These are phyloP conservation scores for Trichogramma dendrolimi DNA, from an alignment of 2,888 invertebrate species.

Conservation along the genomic window DNA sequence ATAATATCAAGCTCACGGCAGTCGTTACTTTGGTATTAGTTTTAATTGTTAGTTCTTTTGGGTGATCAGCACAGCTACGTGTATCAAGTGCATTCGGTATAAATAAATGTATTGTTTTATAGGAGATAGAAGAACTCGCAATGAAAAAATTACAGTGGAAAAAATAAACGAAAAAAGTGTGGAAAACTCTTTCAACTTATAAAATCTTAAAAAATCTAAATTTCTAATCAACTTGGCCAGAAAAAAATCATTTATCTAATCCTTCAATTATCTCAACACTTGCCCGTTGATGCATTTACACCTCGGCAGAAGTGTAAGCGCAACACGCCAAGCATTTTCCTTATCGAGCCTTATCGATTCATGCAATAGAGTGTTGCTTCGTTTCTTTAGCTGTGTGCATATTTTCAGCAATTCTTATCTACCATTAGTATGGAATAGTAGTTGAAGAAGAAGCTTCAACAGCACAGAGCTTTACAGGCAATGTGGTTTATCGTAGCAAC, in stretches of 20 bases:
- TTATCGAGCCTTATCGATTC: slow-evolving; percentile 8
- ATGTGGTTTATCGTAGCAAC: slow-evolving; percentile 19
- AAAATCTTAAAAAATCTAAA: no score
- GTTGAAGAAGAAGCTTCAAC: slow-evolving; percentile 10
- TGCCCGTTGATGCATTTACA: not conserved
- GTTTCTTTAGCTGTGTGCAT: not conserved
- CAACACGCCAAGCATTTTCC: not conserved
- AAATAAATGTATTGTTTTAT: no score
- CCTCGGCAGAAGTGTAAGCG: not conserved
- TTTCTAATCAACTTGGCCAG: no score
- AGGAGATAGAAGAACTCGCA: no score
- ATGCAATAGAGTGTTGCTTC: slow-evolving; percentile 10
- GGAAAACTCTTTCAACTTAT: no score
- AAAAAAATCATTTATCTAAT: not conserved
- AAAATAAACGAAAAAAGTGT: no score
- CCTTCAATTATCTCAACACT: not conserved
- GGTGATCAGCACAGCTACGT: no score
- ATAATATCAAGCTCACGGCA: no score
- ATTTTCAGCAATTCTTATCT: slow-evolving; percentile 14
- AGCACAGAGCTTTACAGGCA: not conserved
- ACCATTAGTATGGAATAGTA: not conserved
- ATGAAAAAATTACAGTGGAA: no score
- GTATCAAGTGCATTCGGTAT: no score
- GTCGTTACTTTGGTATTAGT: no score
- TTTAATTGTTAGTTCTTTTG: no score